These are phyloP conservation scores for Nannospalax galili DNA, from an alignment of 2,113 vertebrate species.

Conservation along the genomic window DNA sequence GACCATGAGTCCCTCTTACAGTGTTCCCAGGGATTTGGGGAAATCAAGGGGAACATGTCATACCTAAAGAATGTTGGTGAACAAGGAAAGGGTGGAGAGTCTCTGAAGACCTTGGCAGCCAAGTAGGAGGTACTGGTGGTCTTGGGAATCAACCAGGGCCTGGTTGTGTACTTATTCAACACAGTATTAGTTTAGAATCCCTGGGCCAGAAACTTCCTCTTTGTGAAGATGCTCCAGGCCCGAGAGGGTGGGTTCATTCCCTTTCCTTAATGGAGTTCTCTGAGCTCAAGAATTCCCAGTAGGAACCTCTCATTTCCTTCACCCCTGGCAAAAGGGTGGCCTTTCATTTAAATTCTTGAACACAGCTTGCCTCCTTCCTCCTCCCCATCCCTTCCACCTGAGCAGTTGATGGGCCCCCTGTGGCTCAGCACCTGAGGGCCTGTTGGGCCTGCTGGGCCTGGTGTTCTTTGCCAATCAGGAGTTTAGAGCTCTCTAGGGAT, in stretches of 20 bases:
- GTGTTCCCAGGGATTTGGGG: not conserved
- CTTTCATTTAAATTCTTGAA: constrained; percentile 39
- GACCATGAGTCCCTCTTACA: not conserved
- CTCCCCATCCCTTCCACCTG: constrained; percentile 65
- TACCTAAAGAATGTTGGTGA: not conserved
- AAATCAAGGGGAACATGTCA: not conserved
- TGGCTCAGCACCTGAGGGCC: constrained; percentile 72
- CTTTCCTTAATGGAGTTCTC: constrained; percentile 48
- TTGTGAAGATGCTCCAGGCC: not conserved
- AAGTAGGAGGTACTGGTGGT: not conserved
- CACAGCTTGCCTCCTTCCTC: constrained; percentile 47
- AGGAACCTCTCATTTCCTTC: constrained; percentile 47
- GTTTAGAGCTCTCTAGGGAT: constrained; percentile 60
- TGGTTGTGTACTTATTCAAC: not conserved
- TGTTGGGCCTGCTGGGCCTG: constrained; percentile 36
- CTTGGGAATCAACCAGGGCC: not conserved
- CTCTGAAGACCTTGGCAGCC: not conserved
- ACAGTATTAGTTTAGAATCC: not conserved
- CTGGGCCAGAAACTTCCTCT: not conserved
- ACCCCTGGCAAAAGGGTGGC: constrained; percentile 39
- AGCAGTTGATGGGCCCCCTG: constrained; percentile 49
- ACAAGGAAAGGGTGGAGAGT: not conserved
- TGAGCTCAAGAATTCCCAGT: constrained; percentile 53
- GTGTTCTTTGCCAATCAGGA: constrained; percentile 46
- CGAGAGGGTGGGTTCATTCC: not conserved